Evolutionary conservation across 2,797 vertebrate species (phyloP), one percentile per base, ranked within the genome.

Genomic region (Onychomys leucogaster): DNA sequence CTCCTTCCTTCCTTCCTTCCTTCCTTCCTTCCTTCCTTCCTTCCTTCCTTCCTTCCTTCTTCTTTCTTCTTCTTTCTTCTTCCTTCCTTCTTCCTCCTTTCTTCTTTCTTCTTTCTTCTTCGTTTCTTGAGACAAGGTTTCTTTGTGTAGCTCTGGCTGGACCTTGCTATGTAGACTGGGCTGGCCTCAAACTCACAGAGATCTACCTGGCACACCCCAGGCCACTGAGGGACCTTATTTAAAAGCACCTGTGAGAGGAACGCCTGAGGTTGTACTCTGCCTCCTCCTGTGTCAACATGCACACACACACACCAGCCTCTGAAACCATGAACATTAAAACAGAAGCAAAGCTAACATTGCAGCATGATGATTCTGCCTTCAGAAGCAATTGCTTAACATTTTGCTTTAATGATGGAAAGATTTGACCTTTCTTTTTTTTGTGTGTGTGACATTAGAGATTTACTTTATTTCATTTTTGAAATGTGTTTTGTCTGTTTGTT

Each of bases 391-490:
- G 52, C 57, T 23, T 73, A 52, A 19, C 37, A 75, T 78, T 95
- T 23, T 92, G 75, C 41, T 46, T 78, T 93, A 95, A 67, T 69
- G 85, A 81, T 88, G 41, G 71, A 89, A 93, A 89, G 25, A 52
- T 61, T 41, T 10, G 4, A 25, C 85, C 29, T 87, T 96, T 94
- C 52, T 95, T 9, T 85, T 12, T 90, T 97, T 52, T 52, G 4
- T 49, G 8, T 49, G 4, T 89, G 23, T 94, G 41, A 76, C 59
- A 46, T 57, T 94, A 84, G 59, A 77, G 94, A 94, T 78, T 67
- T 94, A 43, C 16, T 95, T 96, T 83, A 77, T 80, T 80, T 93
- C 19, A 57, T 95, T 94, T 89, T 95, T 12, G 14, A 82, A 61
- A 37, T 23, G 4, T n/a, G 6, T 61, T 61, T 37, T 59, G 16